These are phyloP conservation scores for Phasia obesa DNA, from an alignment of 2,888 invertebrate genomes.

Conservation along the genomic window DNA sequence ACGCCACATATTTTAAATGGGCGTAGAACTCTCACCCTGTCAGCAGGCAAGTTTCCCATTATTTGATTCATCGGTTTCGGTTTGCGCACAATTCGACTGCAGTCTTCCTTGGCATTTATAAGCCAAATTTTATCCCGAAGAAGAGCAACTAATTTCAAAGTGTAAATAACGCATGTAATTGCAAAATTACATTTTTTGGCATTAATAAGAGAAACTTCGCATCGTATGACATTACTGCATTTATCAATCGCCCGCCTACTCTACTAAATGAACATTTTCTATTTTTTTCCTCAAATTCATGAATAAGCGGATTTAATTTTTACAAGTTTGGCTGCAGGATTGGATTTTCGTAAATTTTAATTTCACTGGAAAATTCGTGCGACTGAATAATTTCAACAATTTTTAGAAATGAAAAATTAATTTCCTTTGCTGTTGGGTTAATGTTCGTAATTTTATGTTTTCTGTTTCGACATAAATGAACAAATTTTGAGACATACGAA, in stretches of 20 bases:
- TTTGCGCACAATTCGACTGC: not conserved
- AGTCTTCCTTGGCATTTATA: not conserved
- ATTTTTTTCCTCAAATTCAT: too few relatives aligned
- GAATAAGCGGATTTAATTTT: too few relatives aligned
- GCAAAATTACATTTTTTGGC: not conserved
- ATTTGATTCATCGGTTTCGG: too few relatives aligned
- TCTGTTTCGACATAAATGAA: too few relatives aligned
- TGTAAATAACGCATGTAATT: too few relatives aligned
- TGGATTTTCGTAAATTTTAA: not conserved
- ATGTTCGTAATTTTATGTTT: too few relatives aligned
- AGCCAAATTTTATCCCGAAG: not conserved
- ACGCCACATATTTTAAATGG: not conserved
- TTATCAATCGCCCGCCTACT: conserved; percentile 20
- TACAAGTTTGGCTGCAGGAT: too few relatives aligned
- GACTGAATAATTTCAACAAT: not conserved
- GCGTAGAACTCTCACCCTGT: too few relatives aligned
- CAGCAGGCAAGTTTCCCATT: too few relatives aligned
- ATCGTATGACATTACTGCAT: conserved; percentile 6
- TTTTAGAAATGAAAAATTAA: not conserved
- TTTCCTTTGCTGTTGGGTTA: too few relatives aligned
- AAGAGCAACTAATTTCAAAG: not conserved
- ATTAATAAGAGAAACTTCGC: conserved; percentile 8
- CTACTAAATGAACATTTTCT: conserved; percentile 10
- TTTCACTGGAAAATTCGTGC: not conserved
- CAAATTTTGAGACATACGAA: too few relatives aligned